Percentiles rank a stretch among this genome's conserved stretches.
Conservation (phyloP, 2,113 vertebrate species). For the Lanius collurio region DNA sequence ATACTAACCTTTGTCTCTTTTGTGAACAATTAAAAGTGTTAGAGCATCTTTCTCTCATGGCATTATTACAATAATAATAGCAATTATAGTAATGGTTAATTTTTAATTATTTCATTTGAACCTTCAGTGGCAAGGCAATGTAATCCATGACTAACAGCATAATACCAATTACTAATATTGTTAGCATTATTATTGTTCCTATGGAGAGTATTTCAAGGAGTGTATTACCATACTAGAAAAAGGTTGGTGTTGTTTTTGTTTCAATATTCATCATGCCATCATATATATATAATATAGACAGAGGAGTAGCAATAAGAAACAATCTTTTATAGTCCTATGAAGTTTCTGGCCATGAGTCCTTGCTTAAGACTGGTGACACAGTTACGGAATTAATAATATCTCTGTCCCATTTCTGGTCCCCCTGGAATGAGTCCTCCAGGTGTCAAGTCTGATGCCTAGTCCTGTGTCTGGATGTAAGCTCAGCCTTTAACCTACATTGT, state of each 20-base stretch:
- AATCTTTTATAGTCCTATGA: not conserved
- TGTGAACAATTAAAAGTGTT: not conserved
- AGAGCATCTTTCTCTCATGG: not conserved
- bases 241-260: not conserved
- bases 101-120: not conserved
- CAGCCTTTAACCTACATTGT: constrained; percentile 53
- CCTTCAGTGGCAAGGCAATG: not conserved
- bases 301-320: not conserved
- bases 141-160: not conserved
- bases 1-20: not conserved
- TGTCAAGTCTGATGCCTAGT: constrained; percentile 28
- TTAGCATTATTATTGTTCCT: not conserved
- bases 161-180: not conserved
- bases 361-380: constrained; percentile 45
- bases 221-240: not conserved
- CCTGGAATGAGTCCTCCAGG: constrained; percentile 24
- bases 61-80: not conserved
- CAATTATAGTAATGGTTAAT: not conserved
- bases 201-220: not conserved
- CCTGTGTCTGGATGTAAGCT: constrained; percentile 30
- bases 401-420: constrained; percentile 59
- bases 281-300: not conserved
- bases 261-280: not conserved
- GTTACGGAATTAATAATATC: constrained; percentile 55
- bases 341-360: constrained; percentile 32